These are phyloP conservation scores for Crenichthys baileyi DNA, from an alignment of 2,797 vertebrate genomes.

Conservation along the genomic window DNA sequence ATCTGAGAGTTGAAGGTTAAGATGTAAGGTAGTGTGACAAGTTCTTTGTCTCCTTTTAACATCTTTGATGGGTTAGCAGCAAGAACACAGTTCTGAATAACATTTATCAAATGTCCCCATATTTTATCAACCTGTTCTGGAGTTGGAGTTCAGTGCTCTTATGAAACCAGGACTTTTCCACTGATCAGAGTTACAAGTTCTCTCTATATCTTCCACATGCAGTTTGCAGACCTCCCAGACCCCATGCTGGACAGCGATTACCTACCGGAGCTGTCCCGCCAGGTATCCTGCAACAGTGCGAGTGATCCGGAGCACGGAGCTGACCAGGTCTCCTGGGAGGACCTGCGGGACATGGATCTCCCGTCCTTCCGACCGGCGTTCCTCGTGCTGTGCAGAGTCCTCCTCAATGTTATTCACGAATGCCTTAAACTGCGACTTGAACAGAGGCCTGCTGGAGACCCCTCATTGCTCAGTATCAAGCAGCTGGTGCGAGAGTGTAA, in stretches of 20 bases:
- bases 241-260: slow-evolving; percentile 95
- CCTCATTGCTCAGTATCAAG: slow-evolving; percentile 97
- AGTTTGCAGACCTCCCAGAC: slow-evolving; percentile 95
- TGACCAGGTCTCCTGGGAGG: slow-evolving; percentile 90
- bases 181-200: background rate
- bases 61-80: background rate
- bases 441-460: slow-evolving; percentile 95
- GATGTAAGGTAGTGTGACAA: background rate
- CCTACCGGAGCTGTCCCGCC: slow-evolving; percentile 87
- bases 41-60: background rate
- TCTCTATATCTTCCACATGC: slow-evolving; percentile 36
- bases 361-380: slow-evolving; percentile 97
- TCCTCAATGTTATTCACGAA: slow-evolving; percentile 98
- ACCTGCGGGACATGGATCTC: slow-evolving; percentile 93
- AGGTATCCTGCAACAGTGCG: slow-evolving; percentile 77
- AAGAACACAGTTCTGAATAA: background rate
- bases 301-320: slow-evolving; percentile 81
- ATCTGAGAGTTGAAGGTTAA: background rate
- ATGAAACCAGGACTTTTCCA: background rate
- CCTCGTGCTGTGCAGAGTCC: slow-evolving; percentile 94
- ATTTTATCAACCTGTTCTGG: background rate
- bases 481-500: slow-evolving; percentile 98
- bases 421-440: slow-evolving; percentile 97
- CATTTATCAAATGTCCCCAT: background rate
- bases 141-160: background rate